Evolutionary conservation across 2,113 vertebrate species (phyloP).

Genomic region (Garra rufa): DNA sequence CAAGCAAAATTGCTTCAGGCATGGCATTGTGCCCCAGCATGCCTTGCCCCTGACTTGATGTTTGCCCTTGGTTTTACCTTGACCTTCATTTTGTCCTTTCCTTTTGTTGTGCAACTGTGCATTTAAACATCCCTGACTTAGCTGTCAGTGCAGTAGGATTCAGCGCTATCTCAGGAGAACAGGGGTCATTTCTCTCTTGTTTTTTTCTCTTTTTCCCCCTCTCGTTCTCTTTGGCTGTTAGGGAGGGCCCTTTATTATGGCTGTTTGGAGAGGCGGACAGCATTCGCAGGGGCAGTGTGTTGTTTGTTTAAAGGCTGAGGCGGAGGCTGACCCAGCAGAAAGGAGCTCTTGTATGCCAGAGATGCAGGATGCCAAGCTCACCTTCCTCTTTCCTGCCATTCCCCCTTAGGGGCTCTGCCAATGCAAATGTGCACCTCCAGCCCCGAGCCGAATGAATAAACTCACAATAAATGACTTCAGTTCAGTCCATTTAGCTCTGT

Average conservation of each 20-base stretch:
- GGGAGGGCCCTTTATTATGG: conserved; percentile 23
- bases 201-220: not conserved
- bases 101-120: conserved; percentile 22
- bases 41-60: conserved; percentile 3
- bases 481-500: not conserved
- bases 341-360: conserved; percentile 32
- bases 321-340: conserved; percentile 49
- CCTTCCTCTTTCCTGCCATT: conserved; percentile 14
- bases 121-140: conserved; percentile 10
- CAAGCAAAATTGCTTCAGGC: not conserved
- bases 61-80: not conserved
- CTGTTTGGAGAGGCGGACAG: not conserved
- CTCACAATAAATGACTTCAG: conserved; percentile 32
- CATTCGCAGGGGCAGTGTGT: conserved; percentile 15
- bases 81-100: conserved; percentile 38
- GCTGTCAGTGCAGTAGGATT: conserved; percentile 27
- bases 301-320: conserved; percentile 50
- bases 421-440: conserved; percentile 24
- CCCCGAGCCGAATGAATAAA: conserved; percentile 36
- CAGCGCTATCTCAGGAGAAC: conserved; percentile 24
- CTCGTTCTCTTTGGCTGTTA: not conserved
- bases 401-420: conserved; percentile 12
- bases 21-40: not conserved
- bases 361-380: conserved; percentile 33
- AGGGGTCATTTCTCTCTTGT: conserved; percentile 38